These are phyloP conservation scores for Lithophane ornitopus DNA, from an alignment of 2,888 invertebrate species.

Conservation along the genomic window DNA sequence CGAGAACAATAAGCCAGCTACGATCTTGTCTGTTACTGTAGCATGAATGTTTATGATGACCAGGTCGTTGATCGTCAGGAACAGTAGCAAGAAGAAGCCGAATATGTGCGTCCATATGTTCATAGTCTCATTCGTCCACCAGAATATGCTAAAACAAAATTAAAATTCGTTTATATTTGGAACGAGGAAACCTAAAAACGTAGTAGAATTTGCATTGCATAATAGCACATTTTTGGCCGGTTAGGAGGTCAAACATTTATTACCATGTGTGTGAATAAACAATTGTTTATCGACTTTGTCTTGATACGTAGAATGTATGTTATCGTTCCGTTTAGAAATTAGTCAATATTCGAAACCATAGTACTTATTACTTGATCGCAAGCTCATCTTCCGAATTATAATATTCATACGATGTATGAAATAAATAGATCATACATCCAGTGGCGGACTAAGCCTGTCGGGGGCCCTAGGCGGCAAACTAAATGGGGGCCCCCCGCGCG, in stretches of 20 bases:
- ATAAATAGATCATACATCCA: too few relatives aligned
- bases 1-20: conserved; percentile 95
- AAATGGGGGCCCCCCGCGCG: too few relatives aligned
- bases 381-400: conserved; percentile 1
- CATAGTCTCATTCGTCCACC: conserved; percentile 99
- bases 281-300: conserved; percentile 5
- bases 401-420: too few relatives aligned
- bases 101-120: conserved; percentile 99
- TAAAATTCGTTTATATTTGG: conserved; percentile 41
- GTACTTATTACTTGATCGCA: not conserved
- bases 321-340: not conserved
- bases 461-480: too few relatives aligned
- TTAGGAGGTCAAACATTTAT: conserved; percentile 41
- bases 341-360: not conserved
- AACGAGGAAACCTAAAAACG: conserved; percentile 31
- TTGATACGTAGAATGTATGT: not conserved
- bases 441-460: too few relatives aligned
- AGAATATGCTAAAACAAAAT: conserved; percentile 94
- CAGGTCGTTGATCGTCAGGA: conserved; percentile 96
- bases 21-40: conserved; percentile 95
- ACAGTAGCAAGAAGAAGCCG: conserved; percentile 95
- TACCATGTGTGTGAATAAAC: conserved; percentile 15
- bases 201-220: conserved; percentile 44
- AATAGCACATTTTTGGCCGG: conserved; percentile 35
- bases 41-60: conserved; percentile 95